Evolutionary conservation across 2,113 vertebrate genomes (phyloP).

Genomic region (Cairina moschata): DNA sequence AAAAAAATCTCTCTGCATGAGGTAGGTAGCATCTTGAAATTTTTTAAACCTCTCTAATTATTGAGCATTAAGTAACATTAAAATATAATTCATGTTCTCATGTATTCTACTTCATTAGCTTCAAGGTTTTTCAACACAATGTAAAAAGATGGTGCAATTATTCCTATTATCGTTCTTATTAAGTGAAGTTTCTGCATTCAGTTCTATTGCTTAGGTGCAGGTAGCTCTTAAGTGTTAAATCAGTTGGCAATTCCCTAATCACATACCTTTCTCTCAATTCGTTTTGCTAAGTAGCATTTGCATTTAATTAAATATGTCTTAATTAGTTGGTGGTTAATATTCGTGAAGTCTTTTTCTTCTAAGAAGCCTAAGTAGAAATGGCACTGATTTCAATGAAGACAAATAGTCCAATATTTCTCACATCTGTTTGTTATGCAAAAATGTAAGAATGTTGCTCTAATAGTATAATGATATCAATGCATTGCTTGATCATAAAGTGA

Average conservation of each 20-base stretch:
- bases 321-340: slow-evolving; percentile 69
- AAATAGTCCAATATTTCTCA: slow-evolving; percentile 36
- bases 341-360: slow-evolving; percentile 60
- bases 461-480: slow-evolving; percentile 33
- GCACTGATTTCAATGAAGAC: slow-evolving; percentile 43
- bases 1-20: not conserved
- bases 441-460: slow-evolving; percentile 8
- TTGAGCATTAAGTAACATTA: not conserved
- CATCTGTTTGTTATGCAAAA: slow-evolving; percentile 47
- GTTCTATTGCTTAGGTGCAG: not conserved
- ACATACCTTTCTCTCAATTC: slow-evolving; percentile 34
- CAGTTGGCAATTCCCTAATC: slow-evolving; percentile 57
- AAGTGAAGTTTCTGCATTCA: not conserved
- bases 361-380: slow-evolving; percentile 42
- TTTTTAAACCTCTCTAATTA: not conserved
- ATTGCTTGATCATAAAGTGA: not conserved
- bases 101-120: not conserved
- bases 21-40: not conserved
- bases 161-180: not conserved
- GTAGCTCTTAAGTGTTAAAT: slow-evolving; percentile 27
- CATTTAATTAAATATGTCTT: slow-evolving; percentile 67
- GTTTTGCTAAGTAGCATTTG: slow-evolving; percentile 60
- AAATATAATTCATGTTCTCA: not conserved
- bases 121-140: not conserved
- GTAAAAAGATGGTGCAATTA: not conserved